Percentiles rank a stretch among this genome's conserved stretches.
Conservation (phyloP, 2,113 vertebrate species). For the Eudyptes chrysolophus region DNA sequence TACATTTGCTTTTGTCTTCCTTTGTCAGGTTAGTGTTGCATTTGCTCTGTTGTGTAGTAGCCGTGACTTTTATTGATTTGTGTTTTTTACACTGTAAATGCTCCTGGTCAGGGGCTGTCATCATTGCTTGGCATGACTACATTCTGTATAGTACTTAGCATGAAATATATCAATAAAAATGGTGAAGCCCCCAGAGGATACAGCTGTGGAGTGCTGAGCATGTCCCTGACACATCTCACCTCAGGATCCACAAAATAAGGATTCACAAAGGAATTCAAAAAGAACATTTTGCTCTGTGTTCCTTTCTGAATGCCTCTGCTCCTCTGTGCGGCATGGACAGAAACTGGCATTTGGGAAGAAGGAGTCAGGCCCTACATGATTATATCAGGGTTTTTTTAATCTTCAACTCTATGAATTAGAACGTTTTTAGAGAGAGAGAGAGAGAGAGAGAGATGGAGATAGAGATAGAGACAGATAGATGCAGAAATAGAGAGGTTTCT, state of each 20-base stretch:
- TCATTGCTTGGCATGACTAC: neutral
- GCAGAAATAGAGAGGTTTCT: slow-evolving; percentile 16
- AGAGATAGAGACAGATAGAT: neutral
- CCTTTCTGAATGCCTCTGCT: neutral
- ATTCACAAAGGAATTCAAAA: neutral
- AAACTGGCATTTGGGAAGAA: neutral
- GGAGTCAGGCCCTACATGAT: neutral
- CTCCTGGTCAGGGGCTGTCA: slow-evolving; percentile 39
- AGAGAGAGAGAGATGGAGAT: neutral
- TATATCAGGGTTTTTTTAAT: neutral
- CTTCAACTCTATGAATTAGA: neutral
- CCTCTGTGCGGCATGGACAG: neutral
- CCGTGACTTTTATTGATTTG: slow-evolving; percentile 37
- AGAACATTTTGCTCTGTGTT: neutral
- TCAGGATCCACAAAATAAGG: slow-evolving; percentile 1
- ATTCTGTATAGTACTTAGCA: neutral
- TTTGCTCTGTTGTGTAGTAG: slow-evolving; percentile 20
- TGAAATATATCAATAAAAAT: slow-evolving; percentile 36
- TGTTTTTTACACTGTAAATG: neutral
- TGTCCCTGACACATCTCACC: neutral
- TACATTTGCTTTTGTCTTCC: slow-evolving; percentile 50
- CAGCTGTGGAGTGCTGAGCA: neutral
- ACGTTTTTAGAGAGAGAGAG: neutral
- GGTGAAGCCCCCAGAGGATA: neutral
- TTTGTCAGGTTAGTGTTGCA: slow-evolving; percentile 31